Conservation (phyloP, 2,888 invertebrate species). For the Sympetrum striolatum region DNA sequence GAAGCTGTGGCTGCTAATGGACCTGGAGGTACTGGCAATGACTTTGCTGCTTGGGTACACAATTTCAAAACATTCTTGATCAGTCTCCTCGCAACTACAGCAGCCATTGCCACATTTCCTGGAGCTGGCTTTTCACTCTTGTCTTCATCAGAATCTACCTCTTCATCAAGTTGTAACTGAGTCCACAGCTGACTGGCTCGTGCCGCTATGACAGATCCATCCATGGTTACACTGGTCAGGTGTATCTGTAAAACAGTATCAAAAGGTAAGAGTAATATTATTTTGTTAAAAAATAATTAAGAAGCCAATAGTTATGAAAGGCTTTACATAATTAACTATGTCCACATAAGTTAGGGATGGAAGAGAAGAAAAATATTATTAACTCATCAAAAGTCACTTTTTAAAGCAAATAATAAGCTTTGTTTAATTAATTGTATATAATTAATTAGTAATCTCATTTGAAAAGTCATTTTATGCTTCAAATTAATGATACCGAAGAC, state of each 20-base stretch:
- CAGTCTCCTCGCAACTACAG: not conserved
- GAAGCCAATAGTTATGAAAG: not conserved
- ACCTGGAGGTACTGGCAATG: slow-evolving; percentile 7
- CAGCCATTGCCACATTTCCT: slow-evolving; percentile 2
- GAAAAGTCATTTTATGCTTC: no score
- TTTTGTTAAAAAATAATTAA: not conserved
- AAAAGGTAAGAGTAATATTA: not conserved
- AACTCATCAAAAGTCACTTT: no score
- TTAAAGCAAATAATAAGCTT: no score
- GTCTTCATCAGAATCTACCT: not conserved
- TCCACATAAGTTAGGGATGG: not conserved
- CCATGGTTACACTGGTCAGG: not conserved
- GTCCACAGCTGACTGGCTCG: slow-evolving; percentile 22
- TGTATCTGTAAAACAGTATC: not conserved
- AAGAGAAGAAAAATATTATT: not conserved
- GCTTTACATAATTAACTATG: no score
- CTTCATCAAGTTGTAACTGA: not conserved
- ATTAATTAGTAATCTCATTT: no score
- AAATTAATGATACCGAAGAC: no score
- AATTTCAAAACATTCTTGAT: slow-evolving; percentile 30
- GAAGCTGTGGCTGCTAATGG: slow-evolving; percentile 1
- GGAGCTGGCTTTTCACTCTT: not conserved
- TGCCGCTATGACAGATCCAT: not conserved
- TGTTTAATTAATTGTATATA: no score
- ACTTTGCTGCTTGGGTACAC: slow-evolving; percentile 29